Percentiles rank a stretch among this genome's conserved stretches.
Evolutionary conservation across 2,113 vertebrate species (phyloP).

Genomic region (Myanophis thanlyinensis): DNA sequence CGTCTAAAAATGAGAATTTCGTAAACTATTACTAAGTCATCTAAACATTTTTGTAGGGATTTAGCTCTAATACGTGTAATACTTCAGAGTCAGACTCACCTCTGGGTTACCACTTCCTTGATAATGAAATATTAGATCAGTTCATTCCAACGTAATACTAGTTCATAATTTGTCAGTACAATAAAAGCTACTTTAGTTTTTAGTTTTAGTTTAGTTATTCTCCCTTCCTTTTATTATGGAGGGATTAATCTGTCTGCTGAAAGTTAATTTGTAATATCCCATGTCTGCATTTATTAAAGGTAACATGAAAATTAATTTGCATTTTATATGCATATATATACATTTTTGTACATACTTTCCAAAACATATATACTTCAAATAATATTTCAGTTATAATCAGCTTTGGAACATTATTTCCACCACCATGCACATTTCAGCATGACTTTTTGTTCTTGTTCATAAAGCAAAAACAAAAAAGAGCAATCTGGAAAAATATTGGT

Average conservation of each 20-base stretch:
- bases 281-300: background rate
- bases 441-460: background rate
- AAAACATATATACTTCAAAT: background rate
- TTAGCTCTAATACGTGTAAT: background rate
- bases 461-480: background rate
- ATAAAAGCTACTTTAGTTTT: background rate
- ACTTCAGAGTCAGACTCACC: background rate
- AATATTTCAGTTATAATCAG: background rate
- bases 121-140: background rate
- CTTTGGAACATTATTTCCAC: background rate
- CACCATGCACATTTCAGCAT: background rate
- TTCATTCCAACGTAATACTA: background rate
- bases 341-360: background rate
- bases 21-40: background rate
- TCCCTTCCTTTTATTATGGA: background rate
- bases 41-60: background rate
- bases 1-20: background rate
- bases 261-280: background rate
- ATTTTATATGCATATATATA: background rate
- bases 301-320: background rate
- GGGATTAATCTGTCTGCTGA: background rate
- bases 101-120: background rate
- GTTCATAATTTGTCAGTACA: background rate
- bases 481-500: background rate
- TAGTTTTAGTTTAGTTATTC: too few species aligned